Base-by-base conservation (phyloP, 2,888 invertebrate genomes). In the Aleiodes alternator region DNA sequence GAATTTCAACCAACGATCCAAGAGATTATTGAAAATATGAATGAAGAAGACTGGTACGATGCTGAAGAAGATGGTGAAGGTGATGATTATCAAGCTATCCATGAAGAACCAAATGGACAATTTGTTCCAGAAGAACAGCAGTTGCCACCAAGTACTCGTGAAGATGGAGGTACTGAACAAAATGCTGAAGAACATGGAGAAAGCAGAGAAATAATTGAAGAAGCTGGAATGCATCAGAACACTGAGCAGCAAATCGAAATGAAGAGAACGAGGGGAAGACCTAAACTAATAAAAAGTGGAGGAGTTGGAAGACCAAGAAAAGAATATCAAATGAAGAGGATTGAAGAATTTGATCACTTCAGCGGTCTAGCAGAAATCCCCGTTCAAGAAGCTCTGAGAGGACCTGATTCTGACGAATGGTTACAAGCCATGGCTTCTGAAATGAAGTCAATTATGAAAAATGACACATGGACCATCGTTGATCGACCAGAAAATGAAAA, bases 391-490 rank as follows among this genome's bases (percentile, higher is more conserved):
- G 75, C 72, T 43, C 16, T 75, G 12, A 12, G 14, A 6, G 50
- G 71, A 1, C 57, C 57, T 11, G 73, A 77, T 12, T 69, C 56
- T 0, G n/a, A 29, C 0, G 72, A 76, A 48, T 75, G 78, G 74
- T 31, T 14, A 8, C 14, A 72, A 12, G 78, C 79, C 0, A 71
- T 80, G 11, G 72, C 66, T 0, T 14, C 34, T 1, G 80, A 81
- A 53, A 55, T 80, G 12, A 16, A 9, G 7, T 77, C 79, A 3
- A 76, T 79, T n/a, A 29, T 79, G 12, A 69, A 80, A 11, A 80
- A 81, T 55, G 72, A 75, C 4, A 80, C 80, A 0, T 80, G 79
- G 80, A 72, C 38, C 8, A 0, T 80, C 9, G 79, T 80, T 14
- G 59, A 73, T 8, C 59, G 61, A 12, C 78, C 70, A 2, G 29